These are phyloP conservation scores for Phaedon cochleariae DNA, from an alignment of 2,888 invertebrate species.

Conservation along the genomic window DNA sequence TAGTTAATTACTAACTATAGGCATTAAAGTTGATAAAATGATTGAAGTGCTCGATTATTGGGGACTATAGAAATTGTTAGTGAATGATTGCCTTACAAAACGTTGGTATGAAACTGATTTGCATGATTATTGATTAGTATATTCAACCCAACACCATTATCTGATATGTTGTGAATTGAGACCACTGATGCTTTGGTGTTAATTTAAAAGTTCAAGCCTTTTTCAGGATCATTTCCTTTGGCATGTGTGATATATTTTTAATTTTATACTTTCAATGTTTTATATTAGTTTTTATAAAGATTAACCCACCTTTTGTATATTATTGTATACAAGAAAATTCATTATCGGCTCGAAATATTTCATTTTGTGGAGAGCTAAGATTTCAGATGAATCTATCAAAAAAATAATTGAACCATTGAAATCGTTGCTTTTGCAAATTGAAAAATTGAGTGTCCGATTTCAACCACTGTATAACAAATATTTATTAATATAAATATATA, in stretches of 20 bases:
- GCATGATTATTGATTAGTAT: too few species aligned
- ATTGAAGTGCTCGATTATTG: too few species aligned
- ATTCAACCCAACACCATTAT: background rate
- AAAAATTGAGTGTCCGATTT: background rate
- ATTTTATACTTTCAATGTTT: background rate
- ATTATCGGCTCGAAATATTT: background rate
- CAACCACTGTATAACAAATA: background rate
- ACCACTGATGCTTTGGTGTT: background rate
- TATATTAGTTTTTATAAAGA: background rate
- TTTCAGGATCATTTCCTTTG: background rate
- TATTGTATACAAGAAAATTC: background rate
- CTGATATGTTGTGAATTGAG: background rate
- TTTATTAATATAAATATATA: background rate
- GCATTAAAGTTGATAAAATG: too few species aligned
- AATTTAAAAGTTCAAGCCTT: background rate
- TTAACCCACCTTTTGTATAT: background rate
- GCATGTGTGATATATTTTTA: slow-evolving; percentile 2
- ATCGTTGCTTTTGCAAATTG: background rate
- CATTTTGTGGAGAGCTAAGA: background rate
- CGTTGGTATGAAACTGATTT: too few species aligned
- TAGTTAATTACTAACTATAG: too few species aligned
- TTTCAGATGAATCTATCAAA: background rate
- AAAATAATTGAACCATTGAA: background rate
- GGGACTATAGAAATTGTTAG: too few species aligned
- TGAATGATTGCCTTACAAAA: too few species aligned